phyloP scores from a whole-genome alignment of 23 tunicate species.

The Trididemnum clinides region DNA sequence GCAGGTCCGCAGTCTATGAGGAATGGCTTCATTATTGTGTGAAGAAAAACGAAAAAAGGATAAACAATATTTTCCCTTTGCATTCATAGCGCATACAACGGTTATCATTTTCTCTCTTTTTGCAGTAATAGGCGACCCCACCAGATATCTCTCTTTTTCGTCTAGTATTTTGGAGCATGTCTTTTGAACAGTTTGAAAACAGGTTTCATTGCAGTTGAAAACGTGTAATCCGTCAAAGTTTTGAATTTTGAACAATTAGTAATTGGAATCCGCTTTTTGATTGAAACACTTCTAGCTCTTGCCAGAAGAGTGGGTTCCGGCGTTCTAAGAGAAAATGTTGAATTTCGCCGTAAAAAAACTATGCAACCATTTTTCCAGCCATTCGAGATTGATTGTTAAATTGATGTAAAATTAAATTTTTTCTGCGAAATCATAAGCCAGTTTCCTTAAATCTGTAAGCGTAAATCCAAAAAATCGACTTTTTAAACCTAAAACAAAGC shows the following conservation, averaged over 20 bases:
- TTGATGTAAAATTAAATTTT: background rate
- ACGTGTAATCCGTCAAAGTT: too few relatives aligned
- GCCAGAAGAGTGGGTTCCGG: background rate
- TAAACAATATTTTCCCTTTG: background rate
- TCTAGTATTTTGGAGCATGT: background rate
- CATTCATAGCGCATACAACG: background rate
- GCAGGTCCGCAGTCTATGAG: background rate
- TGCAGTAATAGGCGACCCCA: background rate
- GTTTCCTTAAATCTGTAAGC: background rate
- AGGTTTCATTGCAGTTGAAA: background rate
- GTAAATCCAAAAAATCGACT: background rate
- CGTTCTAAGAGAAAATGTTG: background rate
- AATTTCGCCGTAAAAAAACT: background rate
- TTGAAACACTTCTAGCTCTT: background rate
- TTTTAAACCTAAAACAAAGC: background rate
- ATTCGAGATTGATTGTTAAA: background rate
- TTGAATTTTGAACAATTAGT: background rate
- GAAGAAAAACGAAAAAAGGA: background rate
- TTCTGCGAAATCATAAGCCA: background rate
- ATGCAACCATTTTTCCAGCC: background rate
- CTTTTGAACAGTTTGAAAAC: background rate
- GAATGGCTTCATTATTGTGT: background rate
- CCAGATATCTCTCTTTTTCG: background rate
- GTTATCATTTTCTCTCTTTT: background rate
- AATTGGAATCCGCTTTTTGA: background rate